Conservation (phyloP, 2,113 vertebrate genomes). For the Crocuta crocuta region DNA sequence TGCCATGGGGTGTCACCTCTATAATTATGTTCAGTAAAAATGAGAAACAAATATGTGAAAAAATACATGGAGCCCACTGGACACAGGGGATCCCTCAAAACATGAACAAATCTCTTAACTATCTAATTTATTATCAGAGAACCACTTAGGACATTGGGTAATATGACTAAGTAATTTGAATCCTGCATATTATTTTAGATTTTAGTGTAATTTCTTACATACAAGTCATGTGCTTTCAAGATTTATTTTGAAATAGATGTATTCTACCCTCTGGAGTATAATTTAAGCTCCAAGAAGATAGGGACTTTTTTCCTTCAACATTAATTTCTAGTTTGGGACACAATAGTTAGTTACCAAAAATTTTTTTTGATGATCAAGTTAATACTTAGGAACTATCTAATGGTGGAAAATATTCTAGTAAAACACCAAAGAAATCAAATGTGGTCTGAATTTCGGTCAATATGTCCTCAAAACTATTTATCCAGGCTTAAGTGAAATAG, state of each 20-base stretch:
- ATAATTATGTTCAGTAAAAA: neutral
- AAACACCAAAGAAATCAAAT: neutral
- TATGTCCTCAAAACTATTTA: neutral
- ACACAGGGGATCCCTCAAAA: neutral
- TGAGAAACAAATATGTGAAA: neutral
- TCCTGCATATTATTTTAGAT: neutral
- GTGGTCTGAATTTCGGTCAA: neutral
- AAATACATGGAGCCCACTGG: neutral
- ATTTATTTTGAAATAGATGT: slow-evolving; percentile 1
- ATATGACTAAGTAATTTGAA: neutral
- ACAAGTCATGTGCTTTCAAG: neutral
- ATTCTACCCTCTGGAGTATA: neutral
- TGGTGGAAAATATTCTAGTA: neutral
- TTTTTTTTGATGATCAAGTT: neutral
- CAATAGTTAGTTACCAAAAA: neutral
- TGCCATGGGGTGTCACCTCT: neutral
- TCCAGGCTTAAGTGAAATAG: neutral
- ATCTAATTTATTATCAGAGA: neutral
- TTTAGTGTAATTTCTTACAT: neutral
- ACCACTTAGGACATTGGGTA: neutral
- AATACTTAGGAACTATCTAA: neutral
- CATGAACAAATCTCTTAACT: neutral
- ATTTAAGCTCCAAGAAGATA: neutral
- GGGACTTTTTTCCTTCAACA: neutral
- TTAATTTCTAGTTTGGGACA: slow-evolving; percentile 2